These are phyloP conservation scores for Sakesphorus luctuosus DNA, from an alignment of 2,113 vertebrate species.

Conservation along the genomic window DNA sequence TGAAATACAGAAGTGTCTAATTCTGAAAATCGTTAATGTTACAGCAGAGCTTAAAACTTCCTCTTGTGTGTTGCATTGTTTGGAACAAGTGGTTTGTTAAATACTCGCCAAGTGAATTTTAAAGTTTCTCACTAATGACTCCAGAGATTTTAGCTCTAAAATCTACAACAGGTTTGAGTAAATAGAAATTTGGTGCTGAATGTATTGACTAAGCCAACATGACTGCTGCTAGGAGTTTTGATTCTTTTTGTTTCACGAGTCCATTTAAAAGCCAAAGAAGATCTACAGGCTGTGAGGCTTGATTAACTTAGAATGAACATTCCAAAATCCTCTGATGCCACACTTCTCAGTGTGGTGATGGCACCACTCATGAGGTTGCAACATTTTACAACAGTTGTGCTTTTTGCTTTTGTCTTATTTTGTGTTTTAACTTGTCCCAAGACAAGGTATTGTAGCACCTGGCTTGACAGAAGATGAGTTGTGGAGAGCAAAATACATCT, in stretches of 20 bases:
- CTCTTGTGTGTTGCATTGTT: background rate
- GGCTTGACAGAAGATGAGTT: constrained; percentile 93
- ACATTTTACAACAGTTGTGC: background rate
- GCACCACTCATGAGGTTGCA: background rate
- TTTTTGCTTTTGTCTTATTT: background rate
- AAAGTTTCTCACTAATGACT: background rate
- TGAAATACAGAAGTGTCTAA: background rate
- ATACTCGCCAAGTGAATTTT: background rate
- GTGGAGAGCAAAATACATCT: constrained; percentile 95
- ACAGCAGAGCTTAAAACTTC: background rate
- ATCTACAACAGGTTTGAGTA: background rate
- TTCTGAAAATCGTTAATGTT: background rate
- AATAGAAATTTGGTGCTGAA: background rate
- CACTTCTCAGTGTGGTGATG: background rate
- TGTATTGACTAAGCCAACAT: background rate
- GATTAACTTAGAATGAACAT: background rate
- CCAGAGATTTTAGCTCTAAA: background rate
- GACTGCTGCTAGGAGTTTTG: background rate
- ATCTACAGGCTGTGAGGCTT: background rate
- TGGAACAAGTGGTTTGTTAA: background rate
- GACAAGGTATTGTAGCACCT: constrained; percentile 86
- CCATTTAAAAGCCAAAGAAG: background rate
- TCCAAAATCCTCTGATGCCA: background rate
- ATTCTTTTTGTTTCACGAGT: background rate
- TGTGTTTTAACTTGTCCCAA: constrained; percentile 52